Conservation (phyloP, 92 coral and sea anemone genomes). For the Phymanthus crucifer region DNA sequence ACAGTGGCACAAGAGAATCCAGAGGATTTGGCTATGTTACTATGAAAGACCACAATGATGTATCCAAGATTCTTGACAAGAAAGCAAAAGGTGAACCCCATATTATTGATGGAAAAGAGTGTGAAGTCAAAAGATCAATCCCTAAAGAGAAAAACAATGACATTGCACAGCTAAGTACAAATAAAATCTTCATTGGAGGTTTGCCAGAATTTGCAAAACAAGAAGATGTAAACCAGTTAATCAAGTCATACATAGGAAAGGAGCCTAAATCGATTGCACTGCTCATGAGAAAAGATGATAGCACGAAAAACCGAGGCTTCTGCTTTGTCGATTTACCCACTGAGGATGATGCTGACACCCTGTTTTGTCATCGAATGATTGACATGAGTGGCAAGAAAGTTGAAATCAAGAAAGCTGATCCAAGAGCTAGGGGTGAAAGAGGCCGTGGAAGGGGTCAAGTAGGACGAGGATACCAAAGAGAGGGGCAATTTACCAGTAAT, state of each 20-base stretch:
- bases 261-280: constrained; percentile 23
- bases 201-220: constrained; percentile 49
- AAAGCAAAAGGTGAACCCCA: constrained; percentile 36
- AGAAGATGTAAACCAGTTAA: constrained; percentile 35
- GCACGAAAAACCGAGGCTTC: constrained; percentile 50
- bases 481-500: not conserved
- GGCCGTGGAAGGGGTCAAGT: constrained; percentile 41
- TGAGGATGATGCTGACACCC: constrained; percentile 59
- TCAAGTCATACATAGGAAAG: constrained; percentile 7
- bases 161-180: constrained; percentile 48
- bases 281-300: constrained; percentile 42
- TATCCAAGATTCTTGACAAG: constrained; percentile 31
- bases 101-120: constrained; percentile 53
- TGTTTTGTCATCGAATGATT: constrained; percentile 50
- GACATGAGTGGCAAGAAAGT: constrained; percentile 52
- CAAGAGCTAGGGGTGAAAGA: constrained; percentile 47
- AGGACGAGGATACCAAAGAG: constrained; percentile 9
- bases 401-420: constrained; percentile 69
- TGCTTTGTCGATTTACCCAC: constrained; percentile 56
- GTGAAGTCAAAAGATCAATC: constrained; percentile 72
- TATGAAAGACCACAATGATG: constrained; percentile 39
- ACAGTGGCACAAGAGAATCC: constrained; percentile 47
- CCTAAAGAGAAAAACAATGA: constrained; percentile 50
- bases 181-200: constrained; percentile 71
- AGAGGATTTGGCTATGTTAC: constrained; percentile 97